Base-by-base conservation (phyloP, 2,113 vertebrate species). In the Rhinogobius similis region DNA sequence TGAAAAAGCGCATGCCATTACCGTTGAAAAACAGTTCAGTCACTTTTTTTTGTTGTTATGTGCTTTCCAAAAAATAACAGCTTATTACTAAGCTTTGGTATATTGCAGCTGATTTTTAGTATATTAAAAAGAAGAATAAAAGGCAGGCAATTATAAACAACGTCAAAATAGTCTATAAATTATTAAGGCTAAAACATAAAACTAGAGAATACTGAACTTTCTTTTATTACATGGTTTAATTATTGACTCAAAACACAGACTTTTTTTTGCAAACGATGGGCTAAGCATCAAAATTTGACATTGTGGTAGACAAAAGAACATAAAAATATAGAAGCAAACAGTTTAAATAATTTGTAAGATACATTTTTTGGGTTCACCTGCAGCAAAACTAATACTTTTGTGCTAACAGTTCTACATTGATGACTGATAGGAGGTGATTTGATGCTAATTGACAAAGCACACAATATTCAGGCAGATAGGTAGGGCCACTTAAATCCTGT, bases 1-100 rank as follows among this genome's bases (percentile, higher is more conserved):
- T 62, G 72, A 43, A n/a, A 53, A 68, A 72, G 29, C 68, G 36
- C 44, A 68, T 10, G 24, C 32, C 21, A 41, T 32, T 73, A 58
- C 6, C 20, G 10, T 20, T 61, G 27, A 38, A n/a, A 36, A 59
- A 18, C 7, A 20, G 24, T 20, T 32, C 9, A 53, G 8, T 23
- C 23, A 24, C 3, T n/a, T n/a, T 24, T 32, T 20, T 59, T 32
- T 8, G 14, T 29, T 32, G 29, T 32, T 32, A 32, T 59, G 29
- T 59, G 55, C 55, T 32, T 20, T 29, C 12, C 4, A 18, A 27
- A 58, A 18, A 20, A 18, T 56, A 24, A 24, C 32, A 36, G 9
- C 9, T 36, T n/a, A 9, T 52, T 23, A 12, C 11, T 24, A 13
- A 24, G 5, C 3, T 9, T n/a, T 24, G 11, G 21, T 24, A 56